Conservation (phyloP, 2,888 invertebrate genomes). For the Heteropelma amictum region DNA sequence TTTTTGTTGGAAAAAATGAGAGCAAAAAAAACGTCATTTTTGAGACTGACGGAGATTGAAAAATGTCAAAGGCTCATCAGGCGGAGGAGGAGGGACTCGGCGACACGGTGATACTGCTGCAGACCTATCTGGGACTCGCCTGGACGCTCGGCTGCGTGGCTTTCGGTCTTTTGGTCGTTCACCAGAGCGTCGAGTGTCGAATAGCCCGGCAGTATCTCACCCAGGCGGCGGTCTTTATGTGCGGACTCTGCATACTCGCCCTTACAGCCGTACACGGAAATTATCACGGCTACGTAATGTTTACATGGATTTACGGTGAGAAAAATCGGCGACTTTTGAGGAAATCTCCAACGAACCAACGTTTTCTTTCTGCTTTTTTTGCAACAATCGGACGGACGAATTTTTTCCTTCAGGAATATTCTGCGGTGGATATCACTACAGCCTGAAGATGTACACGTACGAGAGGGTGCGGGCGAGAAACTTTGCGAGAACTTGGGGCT, state of each 20-base stretch:
- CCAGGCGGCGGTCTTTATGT: slow-evolving; percentile 88
- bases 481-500: slow-evolving; percentile 93
- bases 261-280: slow-evolving; percentile 88
- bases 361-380: neutral
- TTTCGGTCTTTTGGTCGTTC: slow-evolving; percentile 90
- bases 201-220: slow-evolving; percentile 92
- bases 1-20: neutral
- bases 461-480: slow-evolving; percentile 91
- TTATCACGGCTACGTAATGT: slow-evolving; percentile 88
- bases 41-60: neutral
- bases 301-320: slow-evolving; percentile 89
- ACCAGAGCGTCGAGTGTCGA: slow-evolving; percentile 90
- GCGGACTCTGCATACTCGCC: slow-evolving; percentile 87
- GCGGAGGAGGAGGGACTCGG: slow-evolving; percentile 87
- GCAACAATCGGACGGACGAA: neutral
- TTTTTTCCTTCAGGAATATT: slow-evolving; percentile 83
- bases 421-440: slow-evolving; percentile 93
- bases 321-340: neutral
- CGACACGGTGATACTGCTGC: slow-evolving; percentile 83
- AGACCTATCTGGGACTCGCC: slow-evolving; percentile 88
- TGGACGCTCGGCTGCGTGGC: slow-evolving; percentile 90
- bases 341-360: neutral
- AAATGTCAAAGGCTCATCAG: slow-evolving; percentile 83
- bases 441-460: slow-evolving; percentile 93
- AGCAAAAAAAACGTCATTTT: neutral